Base-by-base conservation (phyloP, 2,888 invertebrate species). In the Megaustenia siamemsis region DNA sequence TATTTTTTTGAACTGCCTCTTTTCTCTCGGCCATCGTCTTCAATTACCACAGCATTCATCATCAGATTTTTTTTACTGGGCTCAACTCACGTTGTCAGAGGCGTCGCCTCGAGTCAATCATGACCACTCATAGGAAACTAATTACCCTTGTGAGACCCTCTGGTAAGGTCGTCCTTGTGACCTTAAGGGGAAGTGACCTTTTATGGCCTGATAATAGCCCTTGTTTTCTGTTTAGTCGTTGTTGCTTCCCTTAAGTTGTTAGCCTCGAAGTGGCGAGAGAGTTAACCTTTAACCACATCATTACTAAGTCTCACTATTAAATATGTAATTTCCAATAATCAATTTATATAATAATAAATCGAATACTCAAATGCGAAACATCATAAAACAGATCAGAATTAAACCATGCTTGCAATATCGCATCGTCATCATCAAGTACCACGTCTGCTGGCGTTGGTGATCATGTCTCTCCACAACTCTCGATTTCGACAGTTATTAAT, bases 131-230 rank as follows among this genome's bases (percentile, higher is more conserved):
- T 40, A 38, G 24, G n/a, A 40, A 69, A 38, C 38, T 69, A 69
- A 69, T 69, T 69, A 69, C 69, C 69, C 69, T 24, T 8, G 40
- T 24, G 69, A 69, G 69, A 69, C 69, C 69, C 69, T 69, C 40
- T 38, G 69, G 38, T 69, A 40, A 40, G 69, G 69, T 69, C 69
- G 24, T 21, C 21, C 24, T 69, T 38, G n/a, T 40, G 24, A 24
- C 69, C 69, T 24, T 1, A 18, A 24, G 69, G 69, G 40, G 38
- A 69, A 40, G 69, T 40, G 40, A 69, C 69, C 69, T 69, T 69
- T 60, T 21, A 28, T 28, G 60, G 28, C 60, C 60, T 10, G 60
- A 60, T 60, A 60, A 60, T 60, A 60, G 60, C 60, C 60, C 3
- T 60, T 60, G 28, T 24, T 60, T 60, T 10, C 6, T 28, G 6